Evolutionary conservation across 1,140 invertebrate species (phyloP), one percentile per base, ranked within the genome.

Genomic region (Atta cephalotes): DNA sequence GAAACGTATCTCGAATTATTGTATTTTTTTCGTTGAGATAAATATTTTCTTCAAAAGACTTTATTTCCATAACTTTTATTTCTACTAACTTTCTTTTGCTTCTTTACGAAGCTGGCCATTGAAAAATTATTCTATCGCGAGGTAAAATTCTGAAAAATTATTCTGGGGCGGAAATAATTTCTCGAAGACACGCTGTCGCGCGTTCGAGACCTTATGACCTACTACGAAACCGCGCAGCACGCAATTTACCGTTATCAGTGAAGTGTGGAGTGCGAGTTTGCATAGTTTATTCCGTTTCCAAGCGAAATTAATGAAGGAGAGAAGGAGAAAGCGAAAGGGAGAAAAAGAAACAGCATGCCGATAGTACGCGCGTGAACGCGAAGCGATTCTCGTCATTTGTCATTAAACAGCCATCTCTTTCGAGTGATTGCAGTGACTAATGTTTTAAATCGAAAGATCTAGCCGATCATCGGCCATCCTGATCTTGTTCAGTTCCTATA

Each of bases 401-500:
- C 74, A 86, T 88, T 79, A 87, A 90, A 89, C 45, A 35, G 12
- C 81, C 86, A 74, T 89, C 79, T 70, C 80, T 84, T 31, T 82
- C 58, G 68, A 79, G 66, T 14, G 25, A 25, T 25, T 25, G n/a
- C 63, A 58, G 53, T 65, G 58, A 39, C 85, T 88, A 82, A 88
- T 72, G 77, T 10, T 85, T 63, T 49, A 66, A 31, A 92, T 94
- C 92, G 56, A 72, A 14, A 88, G 90, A 93, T 93, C 86, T 80
- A 18, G 66, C 87, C 58, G 92, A 91, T 91, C 87, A 91, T 92
- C 87, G 58, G 63, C 16, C 53, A 53, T 89, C 68, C 91, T 87
- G 93, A 93, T 94, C 92, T 91, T 87, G 71, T 74, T 53, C 85
- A 85, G 80, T 51, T 51, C 66, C 53, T 68, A 25, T 92, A 93